These are phyloP conservation scores for Erethizon dorsatum DNA, from an alignment of 2,797 vertebrate genomes.

Conservation along the genomic window DNA sequence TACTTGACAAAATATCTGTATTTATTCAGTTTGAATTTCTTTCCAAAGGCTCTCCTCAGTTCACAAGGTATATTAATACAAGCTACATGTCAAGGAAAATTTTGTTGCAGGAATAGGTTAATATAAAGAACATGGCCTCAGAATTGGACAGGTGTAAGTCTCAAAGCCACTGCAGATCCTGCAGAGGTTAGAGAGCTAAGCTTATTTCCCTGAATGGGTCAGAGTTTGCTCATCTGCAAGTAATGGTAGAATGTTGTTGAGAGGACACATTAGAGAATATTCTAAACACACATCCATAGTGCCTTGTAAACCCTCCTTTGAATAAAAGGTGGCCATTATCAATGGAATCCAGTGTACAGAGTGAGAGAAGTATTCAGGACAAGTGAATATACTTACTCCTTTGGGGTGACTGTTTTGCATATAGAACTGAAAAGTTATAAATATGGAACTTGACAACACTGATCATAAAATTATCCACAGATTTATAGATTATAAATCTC, in stretches of 20 bases:
- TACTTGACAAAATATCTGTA: background rate
- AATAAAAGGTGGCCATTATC: too few species aligned
- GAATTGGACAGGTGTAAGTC: too few species aligned
- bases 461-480: background rate
- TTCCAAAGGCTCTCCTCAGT: background rate
- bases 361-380: too few species aligned
- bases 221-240: background rate
- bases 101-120: background rate
- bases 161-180: background rate
- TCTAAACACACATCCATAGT: too few species aligned
- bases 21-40: background rate
- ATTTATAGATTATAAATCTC: background rate
- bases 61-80: background rate
- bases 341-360: rapidly evolving
- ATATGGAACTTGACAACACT: background rate
- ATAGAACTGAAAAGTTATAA: background rate
- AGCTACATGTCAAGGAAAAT: background rate
- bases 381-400: background rate
- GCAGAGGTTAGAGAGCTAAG: background rate
- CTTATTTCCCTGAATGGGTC: background rate
- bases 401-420: background rate
- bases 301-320: background rate
- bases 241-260: background rate
- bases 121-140: background rate
- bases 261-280: background rate